These are phyloP conservation scores for Myrmecophaga tridactyla DNA, from an alignment of 2,113 vertebrate species.

Conservation along the genomic window DNA sequence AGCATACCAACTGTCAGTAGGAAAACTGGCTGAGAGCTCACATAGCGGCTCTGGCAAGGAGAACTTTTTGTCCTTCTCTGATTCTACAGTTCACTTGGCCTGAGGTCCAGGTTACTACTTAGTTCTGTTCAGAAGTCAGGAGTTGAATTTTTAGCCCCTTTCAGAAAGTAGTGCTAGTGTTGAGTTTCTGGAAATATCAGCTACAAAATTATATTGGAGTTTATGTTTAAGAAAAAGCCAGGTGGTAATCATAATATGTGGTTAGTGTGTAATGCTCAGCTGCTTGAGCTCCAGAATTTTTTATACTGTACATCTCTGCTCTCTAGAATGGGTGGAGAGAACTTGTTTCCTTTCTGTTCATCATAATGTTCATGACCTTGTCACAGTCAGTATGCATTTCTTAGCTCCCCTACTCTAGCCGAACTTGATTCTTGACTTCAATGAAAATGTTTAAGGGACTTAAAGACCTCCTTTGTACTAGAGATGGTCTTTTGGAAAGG, in stretches of 20 bases:
- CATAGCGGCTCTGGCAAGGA: not conserved
- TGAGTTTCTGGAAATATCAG: slow-evolving; percentile 46
- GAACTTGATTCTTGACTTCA: too few species aligned
- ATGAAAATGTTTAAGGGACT: too few species aligned
- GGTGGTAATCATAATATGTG: slow-evolving; percentile 35
- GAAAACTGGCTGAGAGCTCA: not conserved
- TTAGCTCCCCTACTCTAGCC: not conserved
- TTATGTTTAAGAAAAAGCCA: slow-evolving; percentile 44
- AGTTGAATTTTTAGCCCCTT: slow-evolving; percentile 40
- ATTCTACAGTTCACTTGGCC: not conserved
- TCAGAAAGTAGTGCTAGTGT: slow-evolving; percentile 3
- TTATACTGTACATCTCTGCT: not conserved
- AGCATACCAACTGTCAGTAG: not conserved
- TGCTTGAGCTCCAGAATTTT: not conserved
- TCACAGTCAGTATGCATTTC: not conserved
- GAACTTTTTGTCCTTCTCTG: not conserved
- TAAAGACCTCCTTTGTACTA: too few species aligned
- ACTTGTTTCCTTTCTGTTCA: not conserved
- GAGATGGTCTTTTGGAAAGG: too few species aligned
- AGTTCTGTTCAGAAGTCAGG: not conserved
- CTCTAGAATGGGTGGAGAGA: not conserved
- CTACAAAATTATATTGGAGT: slow-evolving; percentile 47
- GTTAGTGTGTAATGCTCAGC: not conserved
- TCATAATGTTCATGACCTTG: not conserved
- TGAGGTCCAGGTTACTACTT: not conserved